phyloP scores from a whole-genome alignment of 2,113 vertebrate genomes.

The Rhabdomys dilectus region DNA sequence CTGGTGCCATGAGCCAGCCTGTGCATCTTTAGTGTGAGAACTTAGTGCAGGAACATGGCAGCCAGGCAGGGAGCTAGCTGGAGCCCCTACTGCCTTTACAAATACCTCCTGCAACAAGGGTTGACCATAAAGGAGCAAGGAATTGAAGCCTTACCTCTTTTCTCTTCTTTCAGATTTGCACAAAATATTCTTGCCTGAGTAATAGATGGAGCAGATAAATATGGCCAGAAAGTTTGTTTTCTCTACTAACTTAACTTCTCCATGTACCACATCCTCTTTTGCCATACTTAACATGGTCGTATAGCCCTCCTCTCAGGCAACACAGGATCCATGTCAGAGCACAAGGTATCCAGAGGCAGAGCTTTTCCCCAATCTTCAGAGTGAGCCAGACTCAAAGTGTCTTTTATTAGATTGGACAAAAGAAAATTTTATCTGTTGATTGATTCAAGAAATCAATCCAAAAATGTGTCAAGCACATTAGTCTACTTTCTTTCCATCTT shows the following conservation, averaged over 20 bases:
- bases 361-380: neutral
- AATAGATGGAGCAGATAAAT: slow-evolving; percentile 26
- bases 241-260: slow-evolving; percentile 33
- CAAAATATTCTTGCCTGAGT: slow-evolving; percentile 30
- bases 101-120: no score
- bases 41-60: no score
- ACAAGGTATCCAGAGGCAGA: neutral
- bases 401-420: neutral
- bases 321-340: neutral
- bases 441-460: neutral
- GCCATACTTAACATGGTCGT: neutral
- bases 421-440: neutral
- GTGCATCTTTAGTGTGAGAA: no score
- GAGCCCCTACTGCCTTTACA: no score
- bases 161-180: slow-evolving; percentile 3
- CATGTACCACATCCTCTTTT: neutral
- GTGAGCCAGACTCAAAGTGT: neutral
- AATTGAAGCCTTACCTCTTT: neutral
- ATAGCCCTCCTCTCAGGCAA: neutral
- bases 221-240: slow-evolving; percentile 56
- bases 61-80: no score
- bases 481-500: neutral
- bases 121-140: slow-evolving; percentile 27
- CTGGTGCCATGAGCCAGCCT: no score
- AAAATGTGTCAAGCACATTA: neutral